phyloP scores from a whole-genome alignment of 1,140 invertebrate species.

The Musca domestica region DNA sequence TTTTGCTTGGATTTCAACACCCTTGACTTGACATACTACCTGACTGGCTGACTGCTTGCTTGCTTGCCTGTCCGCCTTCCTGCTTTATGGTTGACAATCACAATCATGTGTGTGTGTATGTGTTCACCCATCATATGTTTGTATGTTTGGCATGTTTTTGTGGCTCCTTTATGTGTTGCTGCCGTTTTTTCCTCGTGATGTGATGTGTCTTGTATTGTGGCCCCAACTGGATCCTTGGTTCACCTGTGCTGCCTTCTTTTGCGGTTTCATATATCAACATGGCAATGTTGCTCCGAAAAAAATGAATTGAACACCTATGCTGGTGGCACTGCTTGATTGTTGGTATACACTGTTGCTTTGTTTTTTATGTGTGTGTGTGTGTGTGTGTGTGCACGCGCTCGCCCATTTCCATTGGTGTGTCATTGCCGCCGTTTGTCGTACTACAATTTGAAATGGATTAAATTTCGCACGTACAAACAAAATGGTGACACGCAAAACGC shows the following conservation, averaged over 20 bases:
- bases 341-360: not conserved
- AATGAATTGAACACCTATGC: slow-evolving; percentile 16
- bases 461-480: slow-evolving; percentile 20
- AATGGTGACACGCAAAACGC: slow-evolving; percentile 17
- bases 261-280: slow-evolving; percentile 7
- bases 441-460: slow-evolving; percentile 23
- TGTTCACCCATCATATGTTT: no score
- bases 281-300: not conserved
- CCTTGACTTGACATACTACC: not conserved
- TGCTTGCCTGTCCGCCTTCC: not conserved
- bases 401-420: no score
- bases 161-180: no score
- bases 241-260: not conserved
- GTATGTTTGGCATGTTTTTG: no score
- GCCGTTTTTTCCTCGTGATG: no score
- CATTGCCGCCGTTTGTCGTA: no score
- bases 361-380: not conserved
- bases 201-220: no score
- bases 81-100: no score
- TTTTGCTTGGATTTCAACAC: slow-evolving; percentile 14
- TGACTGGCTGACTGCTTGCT: not conserved
- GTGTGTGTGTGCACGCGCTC: no score
- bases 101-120: no score
- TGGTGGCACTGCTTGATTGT: not conserved
- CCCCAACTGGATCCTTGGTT: no score